These are phyloP conservation scores for Plecturocebus donacophilus DNA, from an alignment of 2,113 vertebrate species.

Conservation along the genomic window DNA sequence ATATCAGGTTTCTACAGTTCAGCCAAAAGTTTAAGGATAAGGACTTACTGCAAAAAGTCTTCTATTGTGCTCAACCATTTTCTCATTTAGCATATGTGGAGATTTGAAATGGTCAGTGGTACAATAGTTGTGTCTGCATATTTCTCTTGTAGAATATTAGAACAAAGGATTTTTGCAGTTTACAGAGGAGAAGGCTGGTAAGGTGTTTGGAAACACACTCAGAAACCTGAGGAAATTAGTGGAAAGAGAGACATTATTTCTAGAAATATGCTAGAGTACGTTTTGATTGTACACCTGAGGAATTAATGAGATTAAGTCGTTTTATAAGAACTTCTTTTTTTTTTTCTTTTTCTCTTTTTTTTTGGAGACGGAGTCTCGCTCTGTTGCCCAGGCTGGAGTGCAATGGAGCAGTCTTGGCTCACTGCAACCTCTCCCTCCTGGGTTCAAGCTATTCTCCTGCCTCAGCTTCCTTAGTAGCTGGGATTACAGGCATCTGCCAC, in stretches of 20 bases:
- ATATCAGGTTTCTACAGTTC: slow-evolving; percentile 28
- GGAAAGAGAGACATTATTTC: neutral
- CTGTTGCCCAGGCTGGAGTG: no score
- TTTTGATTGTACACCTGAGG: neutral
- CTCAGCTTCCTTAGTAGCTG: no score
- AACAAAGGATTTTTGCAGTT: neutral
- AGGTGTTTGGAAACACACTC: neutral
- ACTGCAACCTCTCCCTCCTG: no score
- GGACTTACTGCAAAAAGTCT: slow-evolving; percentile 15
- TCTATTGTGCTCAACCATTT: neutral
- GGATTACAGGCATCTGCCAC: no score
- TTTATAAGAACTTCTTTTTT: neutral
- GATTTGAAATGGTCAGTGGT: neutral
- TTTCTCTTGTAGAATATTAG: neutral
- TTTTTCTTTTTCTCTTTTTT: no score
- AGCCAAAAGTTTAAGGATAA: slow-evolving; percentile 45
- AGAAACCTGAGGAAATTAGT: neutral
- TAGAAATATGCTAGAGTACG: neutral
- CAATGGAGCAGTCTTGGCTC: no score
- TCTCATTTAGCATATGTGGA: neutral
- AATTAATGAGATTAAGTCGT: slow-evolving; percentile 28
- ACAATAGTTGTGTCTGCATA: neutral
- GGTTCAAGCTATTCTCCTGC: no score
- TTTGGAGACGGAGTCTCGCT: no score
- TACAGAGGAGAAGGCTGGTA: neutral